phyloP scores from a whole-genome alignment of 2,113 vertebrate genomes.

The Lycocorax pyrrhopterus region DNA sequence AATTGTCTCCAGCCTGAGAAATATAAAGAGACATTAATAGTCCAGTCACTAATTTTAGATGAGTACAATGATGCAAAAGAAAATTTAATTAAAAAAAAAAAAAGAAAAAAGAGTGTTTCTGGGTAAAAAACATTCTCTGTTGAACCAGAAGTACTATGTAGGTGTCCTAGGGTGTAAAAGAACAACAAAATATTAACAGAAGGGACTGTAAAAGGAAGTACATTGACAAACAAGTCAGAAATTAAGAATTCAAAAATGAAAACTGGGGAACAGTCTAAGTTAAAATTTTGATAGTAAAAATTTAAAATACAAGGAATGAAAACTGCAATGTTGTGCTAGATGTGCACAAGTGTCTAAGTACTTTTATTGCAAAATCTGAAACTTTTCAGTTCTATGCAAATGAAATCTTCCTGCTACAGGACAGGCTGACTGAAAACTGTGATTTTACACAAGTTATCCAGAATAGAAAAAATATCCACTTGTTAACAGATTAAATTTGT shows the following conservation, averaged over 20 bases:
- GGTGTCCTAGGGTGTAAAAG: background rate
- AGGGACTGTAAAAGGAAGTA: background rate
- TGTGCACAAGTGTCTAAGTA: background rate
- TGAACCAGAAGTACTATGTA: background rate
- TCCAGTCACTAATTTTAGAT: background rate
- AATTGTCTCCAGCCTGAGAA: background rate
- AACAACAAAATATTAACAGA: background rate
- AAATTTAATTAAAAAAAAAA: background rate
- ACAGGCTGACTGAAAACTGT: background rate
- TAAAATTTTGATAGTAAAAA: background rate
- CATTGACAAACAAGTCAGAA: background rate
- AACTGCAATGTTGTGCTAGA: background rate
- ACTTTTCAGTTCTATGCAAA: background rate
- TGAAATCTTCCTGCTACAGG: background rate
- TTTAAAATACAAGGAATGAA: background rate
- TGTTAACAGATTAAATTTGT: background rate
- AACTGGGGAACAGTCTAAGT: background rate
- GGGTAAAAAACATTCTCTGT: background rate
- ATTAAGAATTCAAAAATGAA: background rate
- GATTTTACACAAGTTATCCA: background rate
- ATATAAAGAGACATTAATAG: background rate
- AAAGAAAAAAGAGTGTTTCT: background rate
- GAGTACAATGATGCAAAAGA: background rate
- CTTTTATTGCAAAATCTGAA: background rate
- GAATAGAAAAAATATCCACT: background rate